Conservation (phyloP, 2,888 invertebrate species). For the Yponomeuta evonymella region DNA sequence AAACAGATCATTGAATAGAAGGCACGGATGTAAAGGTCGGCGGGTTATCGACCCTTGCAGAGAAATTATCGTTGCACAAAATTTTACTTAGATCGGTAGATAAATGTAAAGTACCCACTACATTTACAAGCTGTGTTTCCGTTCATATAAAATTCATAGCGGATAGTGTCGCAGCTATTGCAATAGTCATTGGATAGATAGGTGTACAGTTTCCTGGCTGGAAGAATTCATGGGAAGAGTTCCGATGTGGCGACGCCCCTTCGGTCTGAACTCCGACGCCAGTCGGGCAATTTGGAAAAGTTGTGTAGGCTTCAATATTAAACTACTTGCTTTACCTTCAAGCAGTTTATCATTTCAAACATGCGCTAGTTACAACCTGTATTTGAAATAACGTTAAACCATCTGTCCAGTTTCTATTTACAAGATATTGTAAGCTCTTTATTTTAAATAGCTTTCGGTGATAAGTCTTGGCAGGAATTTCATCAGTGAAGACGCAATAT, state of each 20-base stretch:
- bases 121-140: neutral
- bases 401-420: no score
- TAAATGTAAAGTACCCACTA: neutral
- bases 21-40: no score
- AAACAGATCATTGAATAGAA: no score
- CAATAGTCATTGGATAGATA: conserved; percentile 23
- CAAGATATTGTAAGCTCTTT: no score
- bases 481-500: no score
- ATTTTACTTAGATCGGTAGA: neutral
- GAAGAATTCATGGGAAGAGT: neutral
- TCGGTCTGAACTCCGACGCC: neutral
- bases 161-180: conserved; percentile 24
- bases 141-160: conserved; percentile 21
- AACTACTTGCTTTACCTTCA: neutral
- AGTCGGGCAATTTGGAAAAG: neutral
- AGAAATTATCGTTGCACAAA: no score
- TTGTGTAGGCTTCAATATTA: neutral
- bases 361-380: neutral
- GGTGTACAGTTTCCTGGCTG: conserved; percentile 18
- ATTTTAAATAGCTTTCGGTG: no score
- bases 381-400: no score
- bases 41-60: no score
- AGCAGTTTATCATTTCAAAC: neutral
- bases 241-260: neutral
- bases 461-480: no score